Conservation (phyloP, 64 coral and sea anemone species). For the Astreopora myriophthalma region DNA sequence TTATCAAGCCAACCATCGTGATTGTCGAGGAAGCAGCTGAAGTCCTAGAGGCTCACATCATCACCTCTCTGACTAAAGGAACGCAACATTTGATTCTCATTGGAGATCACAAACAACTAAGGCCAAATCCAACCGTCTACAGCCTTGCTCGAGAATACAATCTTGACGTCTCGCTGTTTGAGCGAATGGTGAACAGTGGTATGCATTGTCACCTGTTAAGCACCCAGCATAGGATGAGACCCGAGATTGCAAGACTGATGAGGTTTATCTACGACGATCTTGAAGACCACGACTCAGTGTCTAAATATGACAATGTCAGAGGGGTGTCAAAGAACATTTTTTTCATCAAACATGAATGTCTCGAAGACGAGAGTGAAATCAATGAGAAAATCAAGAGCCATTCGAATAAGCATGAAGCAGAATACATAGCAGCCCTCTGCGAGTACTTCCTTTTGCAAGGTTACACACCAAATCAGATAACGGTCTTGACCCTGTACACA, state of each 20-base stretch:
- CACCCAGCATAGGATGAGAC: slow-evolving; percentile 84
- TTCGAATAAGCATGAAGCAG: slow-evolving; percentile 84
- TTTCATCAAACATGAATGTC: slow-evolving; percentile 62
- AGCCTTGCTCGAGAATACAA: slow-evolving; percentile 68
- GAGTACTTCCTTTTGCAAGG: slow-evolving; percentile 85
- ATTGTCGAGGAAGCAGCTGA: slow-evolving; percentile 94
- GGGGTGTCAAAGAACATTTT: slow-evolving; percentile 70
- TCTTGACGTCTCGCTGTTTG: slow-evolving; percentile 89
- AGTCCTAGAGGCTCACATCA: slow-evolving; percentile 88
- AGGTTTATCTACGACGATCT: slow-evolving; percentile 72
- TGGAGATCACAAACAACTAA: slow-evolving; percentile 91
- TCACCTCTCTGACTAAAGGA: slow-evolving; percentile 80
- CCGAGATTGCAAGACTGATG: slow-evolving; percentile 75
- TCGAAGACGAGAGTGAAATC: slow-evolving; percentile 68
- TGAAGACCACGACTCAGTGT: slow-evolving; percentile 41
- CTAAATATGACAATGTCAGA: slow-evolving; percentile 29
- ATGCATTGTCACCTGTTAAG: slow-evolving; percentile 72
- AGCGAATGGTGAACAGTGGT: slow-evolving; percentile 82
- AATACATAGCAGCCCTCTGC: slow-evolving; percentile 75
- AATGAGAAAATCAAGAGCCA: slow-evolving; percentile 77
- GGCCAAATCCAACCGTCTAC: slow-evolving; percentile 85
- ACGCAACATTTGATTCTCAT: slow-evolving; percentile 89
- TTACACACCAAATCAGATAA: slow-evolving; percentile 67
- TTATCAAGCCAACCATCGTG: slow-evolving; percentile 71
- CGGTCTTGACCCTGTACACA: slow-evolving; percentile 82